Evolutionary conservation across 2,797 vertebrate genomes (phyloP).

Genomic region (Peromyscus aztecus): DNA sequence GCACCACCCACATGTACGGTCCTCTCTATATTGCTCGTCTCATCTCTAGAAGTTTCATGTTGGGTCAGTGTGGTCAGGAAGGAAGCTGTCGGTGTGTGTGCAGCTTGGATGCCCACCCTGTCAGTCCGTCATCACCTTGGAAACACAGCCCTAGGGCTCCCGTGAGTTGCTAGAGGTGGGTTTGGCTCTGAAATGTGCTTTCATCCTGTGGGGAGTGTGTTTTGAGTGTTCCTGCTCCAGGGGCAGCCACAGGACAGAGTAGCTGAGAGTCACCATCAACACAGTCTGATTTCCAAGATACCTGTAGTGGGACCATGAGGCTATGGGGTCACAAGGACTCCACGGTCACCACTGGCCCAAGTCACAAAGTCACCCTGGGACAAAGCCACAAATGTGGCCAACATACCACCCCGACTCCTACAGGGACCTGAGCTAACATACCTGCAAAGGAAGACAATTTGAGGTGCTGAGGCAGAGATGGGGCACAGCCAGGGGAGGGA

Average conservation of each 20-base stretch:
- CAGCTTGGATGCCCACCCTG: background rate
- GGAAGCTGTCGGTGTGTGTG: background rate
- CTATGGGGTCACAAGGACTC: background rate
- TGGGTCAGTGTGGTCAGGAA: background rate
- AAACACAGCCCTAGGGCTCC: background rate
- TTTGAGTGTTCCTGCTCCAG: fast-evolving
- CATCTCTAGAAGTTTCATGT: background rate
- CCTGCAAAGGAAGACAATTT: background rate
- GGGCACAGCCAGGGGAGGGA: too few relatives aligned
- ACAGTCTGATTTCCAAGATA: fast-evolving
- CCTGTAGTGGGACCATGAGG: background rate
- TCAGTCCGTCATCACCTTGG: background rate
- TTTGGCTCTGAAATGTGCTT: background rate
- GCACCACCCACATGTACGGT: background rate
- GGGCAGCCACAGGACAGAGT: background rate
- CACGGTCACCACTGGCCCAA: fast-evolving
- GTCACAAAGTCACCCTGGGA: background rate
- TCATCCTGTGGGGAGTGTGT: background rate
- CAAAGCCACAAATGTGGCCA: too few relatives aligned
- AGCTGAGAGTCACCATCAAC: background rate
- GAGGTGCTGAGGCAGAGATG: background rate
- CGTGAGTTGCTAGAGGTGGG: background rate
- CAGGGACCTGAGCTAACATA: background rate
- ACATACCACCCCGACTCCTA: background rate
- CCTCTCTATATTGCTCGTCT: background rate